Conservation (phyloP, 2,113 vertebrate genomes). For the Lepidothrix coronata region DNA sequence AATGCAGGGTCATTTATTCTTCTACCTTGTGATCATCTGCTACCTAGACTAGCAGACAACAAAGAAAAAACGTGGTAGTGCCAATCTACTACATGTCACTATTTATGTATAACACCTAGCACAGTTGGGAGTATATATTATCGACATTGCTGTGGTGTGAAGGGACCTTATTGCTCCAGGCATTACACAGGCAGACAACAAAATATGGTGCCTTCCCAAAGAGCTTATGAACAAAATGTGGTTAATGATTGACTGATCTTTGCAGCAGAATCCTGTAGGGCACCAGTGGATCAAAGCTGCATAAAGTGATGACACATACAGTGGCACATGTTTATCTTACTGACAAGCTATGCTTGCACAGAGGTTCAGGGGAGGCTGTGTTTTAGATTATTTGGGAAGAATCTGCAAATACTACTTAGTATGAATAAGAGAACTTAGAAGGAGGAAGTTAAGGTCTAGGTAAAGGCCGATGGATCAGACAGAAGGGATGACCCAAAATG, state of each 20-base stretch:
- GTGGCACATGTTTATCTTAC: background rate
- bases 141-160: constrained; percentile 14
- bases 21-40: constrained; percentile 1
- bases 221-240: constrained; percentile 1
- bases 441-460: background rate
- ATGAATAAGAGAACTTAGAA: background rate
- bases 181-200: constrained; percentile 18
- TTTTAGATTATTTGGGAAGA: background rate
- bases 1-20: background rate
- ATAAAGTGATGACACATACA: background rate
- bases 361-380: background rate
- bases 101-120: constrained; percentile 39
- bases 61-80: background rate
- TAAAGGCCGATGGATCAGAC: background rate
- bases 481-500: background rate
- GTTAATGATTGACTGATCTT: background rate
- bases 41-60: constrained; percentile 23
- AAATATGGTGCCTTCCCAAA: constrained; percentile 20
- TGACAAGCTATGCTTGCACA: background rate
- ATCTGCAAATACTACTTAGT: background rate
- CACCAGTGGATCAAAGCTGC: background rate
- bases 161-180: constrained; percentile 50
- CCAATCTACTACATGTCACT: background rate
- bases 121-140: constrained; percentile 37
- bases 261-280: background rate